Conservation (phyloP, 30 jellyfish, hydroid and myxozoan species). For the Cassiopea andromeda region DNA sequence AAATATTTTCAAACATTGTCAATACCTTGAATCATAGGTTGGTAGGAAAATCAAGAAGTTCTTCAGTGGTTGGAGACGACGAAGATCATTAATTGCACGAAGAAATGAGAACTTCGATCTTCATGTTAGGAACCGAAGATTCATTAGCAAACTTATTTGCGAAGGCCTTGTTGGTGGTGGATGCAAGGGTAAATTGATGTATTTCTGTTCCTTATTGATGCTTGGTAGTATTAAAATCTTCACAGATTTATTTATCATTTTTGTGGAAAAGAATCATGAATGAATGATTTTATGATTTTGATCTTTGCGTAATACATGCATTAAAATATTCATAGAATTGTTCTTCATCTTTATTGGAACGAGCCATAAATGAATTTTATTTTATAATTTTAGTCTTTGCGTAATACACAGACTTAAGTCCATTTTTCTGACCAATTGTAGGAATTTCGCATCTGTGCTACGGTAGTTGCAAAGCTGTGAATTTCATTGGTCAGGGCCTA, state of each 20-base stretch:
- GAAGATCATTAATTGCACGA: conserved; percentile 84
- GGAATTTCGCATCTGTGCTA: conserved; percentile 86
- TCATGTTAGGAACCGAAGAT: conserved; percentile 89
- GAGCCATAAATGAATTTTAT: too few relatives aligned
- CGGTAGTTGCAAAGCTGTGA: conserved; percentile 96
- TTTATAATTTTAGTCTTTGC: background rate
- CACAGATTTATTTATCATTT: too few relatives aligned
- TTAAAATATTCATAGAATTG: too few relatives aligned
- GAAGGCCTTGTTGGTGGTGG: conserved; percentile 99
- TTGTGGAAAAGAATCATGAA: too few relatives aligned
- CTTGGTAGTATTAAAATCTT: too few relatives aligned
- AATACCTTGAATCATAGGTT: conserved; percentile 41
- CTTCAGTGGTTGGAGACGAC: conserved; percentile 94
- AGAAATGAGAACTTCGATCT: conserved; percentile 88
- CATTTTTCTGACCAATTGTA: background rate
- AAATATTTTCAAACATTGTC: too few relatives aligned
- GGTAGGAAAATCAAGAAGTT: conserved; percentile 80
- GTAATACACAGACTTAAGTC: background rate
- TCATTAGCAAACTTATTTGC: conserved; percentile 88
- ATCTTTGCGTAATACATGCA: background rate
- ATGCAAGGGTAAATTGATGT: conserved; percentile 74
- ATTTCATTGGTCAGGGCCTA: conserved; percentile 90
- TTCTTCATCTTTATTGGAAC: too few relatives aligned
- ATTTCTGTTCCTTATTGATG: background rate
- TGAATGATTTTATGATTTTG: too few relatives aligned